phyloP scores from a whole-genome alignment of 2,797 vertebrate species.

The Cyprinella venusta region DNA sequence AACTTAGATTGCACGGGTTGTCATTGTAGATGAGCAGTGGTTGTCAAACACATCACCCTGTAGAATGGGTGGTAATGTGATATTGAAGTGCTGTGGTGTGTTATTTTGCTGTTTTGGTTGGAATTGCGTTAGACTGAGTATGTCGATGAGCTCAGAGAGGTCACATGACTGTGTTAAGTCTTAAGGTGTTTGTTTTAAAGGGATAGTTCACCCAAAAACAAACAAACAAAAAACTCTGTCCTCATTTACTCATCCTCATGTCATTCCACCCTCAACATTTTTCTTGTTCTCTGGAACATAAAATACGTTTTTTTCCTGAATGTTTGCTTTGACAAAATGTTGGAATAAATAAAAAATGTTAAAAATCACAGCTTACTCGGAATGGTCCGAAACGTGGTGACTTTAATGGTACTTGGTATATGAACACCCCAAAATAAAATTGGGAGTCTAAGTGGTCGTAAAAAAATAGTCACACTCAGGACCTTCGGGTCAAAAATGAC shows the following conservation, averaged over 20 bases:
- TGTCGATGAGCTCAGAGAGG: slow-evolving; percentile 38
- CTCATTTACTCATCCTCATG: too few species aligned
- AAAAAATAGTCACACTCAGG: too few species aligned
- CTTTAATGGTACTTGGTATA: too few species aligned
- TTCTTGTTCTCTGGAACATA: background rate
- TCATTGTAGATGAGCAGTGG: slow-evolving; percentile 2
- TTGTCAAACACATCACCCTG: slow-evolving; percentile 17
- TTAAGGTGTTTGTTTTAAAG: slow-evolving; percentile 31
- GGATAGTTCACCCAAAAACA: slow-evolving; percentile 19
- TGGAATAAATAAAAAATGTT: too few species aligned
- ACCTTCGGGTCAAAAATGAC: too few species aligned
- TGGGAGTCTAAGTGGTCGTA: too few species aligned
- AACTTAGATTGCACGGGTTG: background rate
- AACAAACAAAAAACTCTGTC: background rate
- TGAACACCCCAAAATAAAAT: too few species aligned
- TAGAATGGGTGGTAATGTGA: background rate
- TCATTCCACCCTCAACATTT: background rate
- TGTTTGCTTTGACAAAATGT: background rate
- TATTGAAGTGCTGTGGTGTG: background rate
- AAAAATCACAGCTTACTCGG: too few species aligned
- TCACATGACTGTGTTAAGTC: slow-evolving; percentile 35
- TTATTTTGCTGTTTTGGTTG: slow-evolving; percentile 24
- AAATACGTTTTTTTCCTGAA: background rate
- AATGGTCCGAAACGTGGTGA: too few species aligned
- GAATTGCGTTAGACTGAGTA: slow-evolving; percentile 31